Evolutionary conservation across 2,888 invertebrate species (phyloP), one percentile per base, ranked within the genome.

Genomic region (Scaptomyza parva): DNA sequence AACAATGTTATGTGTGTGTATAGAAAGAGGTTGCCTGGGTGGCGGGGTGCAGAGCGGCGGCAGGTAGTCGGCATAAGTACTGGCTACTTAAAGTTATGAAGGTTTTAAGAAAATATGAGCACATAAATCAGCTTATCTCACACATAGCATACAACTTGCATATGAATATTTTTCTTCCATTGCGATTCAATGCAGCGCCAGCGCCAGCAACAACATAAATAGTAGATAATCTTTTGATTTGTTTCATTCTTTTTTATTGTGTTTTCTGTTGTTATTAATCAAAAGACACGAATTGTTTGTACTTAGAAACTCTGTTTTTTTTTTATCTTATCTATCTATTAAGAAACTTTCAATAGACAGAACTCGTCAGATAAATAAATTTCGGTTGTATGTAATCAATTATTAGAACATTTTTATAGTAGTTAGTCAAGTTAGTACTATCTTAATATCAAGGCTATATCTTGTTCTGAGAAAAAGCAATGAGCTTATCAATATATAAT

Each of bases 61-160:
- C 17, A 6, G 9, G 5, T 41, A 30, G 33, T 20, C 20, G 24
- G 12, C 30, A 63, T 63, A 63, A 63, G 64, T 51, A 51, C 43
- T 63, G 52, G 44, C 62, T 62, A 63, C 44, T 63, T 63, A 63
- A 52, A 63, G 52, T 62, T 52, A 52, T 63, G 62, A 44, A 9
- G 53, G 52, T 8, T 63, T 62, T 63, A 40, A 45, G 62, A 50
- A 48, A 61, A 61, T 61, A 61, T 60, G 43, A 37, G 62, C 41
- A 22, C 50, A 61, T 61, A 61, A 62, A 62, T 61, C 48, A 52
- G 44, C 24, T 37, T 40, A 9, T 33, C 24, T 44, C 24, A 17
- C 28, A 22, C 14, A 37, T 28, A 24, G 24, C 30, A 40, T 9
- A 18, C 30, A 14, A 22, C 7, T 20, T 48, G 33, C 33, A 22